These are phyloP conservation scores for Unio pictorum DNA, from an alignment of 2,888 invertebrate genomes.

Conservation along the genomic window DNA sequence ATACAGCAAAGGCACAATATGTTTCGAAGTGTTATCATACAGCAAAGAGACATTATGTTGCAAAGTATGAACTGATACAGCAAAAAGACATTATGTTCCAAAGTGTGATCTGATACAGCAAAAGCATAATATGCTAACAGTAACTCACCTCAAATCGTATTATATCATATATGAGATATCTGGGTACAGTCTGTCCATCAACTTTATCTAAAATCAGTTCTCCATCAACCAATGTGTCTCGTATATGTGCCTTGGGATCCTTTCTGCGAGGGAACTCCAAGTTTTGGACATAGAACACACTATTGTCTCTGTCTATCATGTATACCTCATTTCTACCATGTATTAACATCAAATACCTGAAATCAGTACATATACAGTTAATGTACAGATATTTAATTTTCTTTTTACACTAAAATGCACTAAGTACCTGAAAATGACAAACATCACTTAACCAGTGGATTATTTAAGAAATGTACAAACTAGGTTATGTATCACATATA, in stretches of 20 bases:
- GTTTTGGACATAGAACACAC: conserved; percentile 86
- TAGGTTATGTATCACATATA: too few relatives aligned
- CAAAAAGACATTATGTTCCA: too few relatives aligned
- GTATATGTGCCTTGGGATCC: conserved; percentile 81
- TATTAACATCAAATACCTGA: conserved; percentile 96
- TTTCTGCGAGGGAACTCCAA: conserved; percentile 83
- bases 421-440: not conserved
- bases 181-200: conserved; percentile 79
- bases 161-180: conserved; percentile 96
- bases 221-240: conserved; percentile 91
- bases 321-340: conserved; percentile 88
- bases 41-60: too few relatives aligned
- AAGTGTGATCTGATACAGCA: too few relatives aligned
- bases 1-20: too few relatives aligned
- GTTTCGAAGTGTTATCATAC: too few relatives aligned
- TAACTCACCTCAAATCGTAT: conserved; percentile 81
- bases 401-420: too few relatives aligned
- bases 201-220: conserved; percentile 97
- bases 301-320: conserved; percentile 95
- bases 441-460: not conserved
- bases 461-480: conserved; percentile 3
- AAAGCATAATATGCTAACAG: not conserved
- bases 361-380: conserved; percentile 10
- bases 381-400: not conserved
- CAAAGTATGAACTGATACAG: too few relatives aligned